A percentile compares a stretch with the other conserved stretches of the same genome.
Conservation (phyloP, 2,113 vertebrate species). For the Oryzias melastigma region DNA sequence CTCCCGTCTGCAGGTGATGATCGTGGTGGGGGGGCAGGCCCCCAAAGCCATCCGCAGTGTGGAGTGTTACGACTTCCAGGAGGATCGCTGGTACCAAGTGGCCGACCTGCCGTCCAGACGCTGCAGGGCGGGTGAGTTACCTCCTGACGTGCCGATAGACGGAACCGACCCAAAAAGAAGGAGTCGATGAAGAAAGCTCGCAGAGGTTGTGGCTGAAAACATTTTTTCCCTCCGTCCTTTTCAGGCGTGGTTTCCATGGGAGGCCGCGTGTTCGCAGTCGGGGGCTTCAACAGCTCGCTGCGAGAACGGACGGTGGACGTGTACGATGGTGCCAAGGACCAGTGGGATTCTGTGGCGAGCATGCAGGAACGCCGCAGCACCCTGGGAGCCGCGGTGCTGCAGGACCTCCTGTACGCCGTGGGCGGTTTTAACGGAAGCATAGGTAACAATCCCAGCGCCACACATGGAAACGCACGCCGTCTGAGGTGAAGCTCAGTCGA, state of each 20-base stretch:
- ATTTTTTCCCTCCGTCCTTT: background rate
- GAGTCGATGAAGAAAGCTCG: background rate
- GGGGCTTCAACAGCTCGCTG: conserved; percentile 92
- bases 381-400: conserved; percentile 87
- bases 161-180: too few relatives aligned
- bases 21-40: conserved; percentile 94
- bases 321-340: conserved; percentile 87
- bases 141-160: background rate
- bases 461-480: background rate
- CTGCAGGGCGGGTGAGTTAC: conserved; percentile 86
- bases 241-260: conserved; percentile 92
- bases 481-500: too few relatives aligned
- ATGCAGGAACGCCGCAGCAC: conserved; percentile 97
- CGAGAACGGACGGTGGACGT: conserved; percentile 91
- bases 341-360: conserved; percentile 89
- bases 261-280: conserved; percentile 88
- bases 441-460: conserved; percentile 72
- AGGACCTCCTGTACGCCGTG: conserved; percentile 91
- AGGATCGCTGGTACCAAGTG: conserved; percentile 95
- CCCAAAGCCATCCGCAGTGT: conserved; percentile 96
- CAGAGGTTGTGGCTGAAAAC: background rate
- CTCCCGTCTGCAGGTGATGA: conserved; percentile 85
- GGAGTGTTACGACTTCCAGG: conserved; percentile 96
- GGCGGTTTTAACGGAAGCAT: conserved; percentile 96
- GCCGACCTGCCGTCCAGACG: conserved; percentile 92